Percentiles rank a stretch among this genome's conserved stretches.
Conservation (phyloP, 1,140 invertebrate species). For the Apocrypta bakeri region DNA sequence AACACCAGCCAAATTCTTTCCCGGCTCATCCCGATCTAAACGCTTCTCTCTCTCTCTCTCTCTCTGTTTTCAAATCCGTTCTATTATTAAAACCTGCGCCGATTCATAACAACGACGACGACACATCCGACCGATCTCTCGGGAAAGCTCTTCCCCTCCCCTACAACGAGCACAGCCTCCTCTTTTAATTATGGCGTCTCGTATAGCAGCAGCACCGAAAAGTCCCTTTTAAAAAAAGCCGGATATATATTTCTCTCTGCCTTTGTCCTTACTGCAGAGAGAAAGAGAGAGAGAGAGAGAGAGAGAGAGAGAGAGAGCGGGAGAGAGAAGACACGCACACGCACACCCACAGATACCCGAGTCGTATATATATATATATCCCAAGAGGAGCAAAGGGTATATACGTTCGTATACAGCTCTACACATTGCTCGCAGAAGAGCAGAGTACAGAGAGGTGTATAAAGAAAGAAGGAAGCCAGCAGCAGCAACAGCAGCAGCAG, state of each 20-base stretch:
- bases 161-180: not conserved
- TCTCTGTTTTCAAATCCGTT: not conserved
- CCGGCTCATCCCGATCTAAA: not conserved
- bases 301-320: no score
- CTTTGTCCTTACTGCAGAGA: not conserved
- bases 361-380: no score
- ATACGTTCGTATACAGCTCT: no score
- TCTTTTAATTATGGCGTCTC: not conserved
- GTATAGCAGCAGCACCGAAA: not conserved
- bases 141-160: not conserved
- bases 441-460: not conserved
- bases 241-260: not conserved
- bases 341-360: not conserved
- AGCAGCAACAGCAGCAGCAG: not conserved
- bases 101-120: not conserved
- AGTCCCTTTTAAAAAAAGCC: not conserved
- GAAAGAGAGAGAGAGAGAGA: no score
- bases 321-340: no score
- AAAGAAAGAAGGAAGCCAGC: conserved; percentile 6
- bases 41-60: no score
- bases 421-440: not conserved
- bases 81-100: not conserved
- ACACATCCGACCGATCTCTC: not conserved
- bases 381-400: no score
- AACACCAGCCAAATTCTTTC: not conserved